Percentiles rank a stretch among this genome's conserved stretches.
These are phyloP conservation scores for Biston betularia DNA, from an alignment of 2,888 invertebrate genomes.

Conservation along the genomic window DNA sequence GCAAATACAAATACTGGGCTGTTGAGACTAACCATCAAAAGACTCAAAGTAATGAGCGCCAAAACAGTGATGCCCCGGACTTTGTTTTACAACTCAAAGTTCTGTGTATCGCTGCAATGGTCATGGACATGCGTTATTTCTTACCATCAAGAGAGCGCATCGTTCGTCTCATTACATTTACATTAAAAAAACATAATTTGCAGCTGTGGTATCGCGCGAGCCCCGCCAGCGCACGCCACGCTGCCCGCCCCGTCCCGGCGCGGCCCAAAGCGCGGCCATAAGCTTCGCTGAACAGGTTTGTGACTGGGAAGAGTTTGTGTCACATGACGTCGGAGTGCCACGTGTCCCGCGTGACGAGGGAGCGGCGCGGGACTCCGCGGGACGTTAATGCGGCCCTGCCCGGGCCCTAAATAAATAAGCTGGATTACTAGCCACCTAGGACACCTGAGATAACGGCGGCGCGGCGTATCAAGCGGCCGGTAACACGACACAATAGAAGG, in stretches of 20 bases:
- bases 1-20: no score
- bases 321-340: conserved; percentile 14
- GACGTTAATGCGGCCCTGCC: conserved; percentile 9
- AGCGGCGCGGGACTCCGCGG: neutral
- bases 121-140: no score
- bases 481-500: neutral
- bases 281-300: conserved; percentile 1
- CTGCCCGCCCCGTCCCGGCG: neutral
- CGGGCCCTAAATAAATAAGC: conserved; percentile 19
- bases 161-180: no score
- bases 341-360: conserved; percentile 19
- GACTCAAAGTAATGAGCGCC: no score
- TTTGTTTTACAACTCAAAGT: no score
- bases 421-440: conserved; percentile 21
- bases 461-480: neutral
- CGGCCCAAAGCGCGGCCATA: neutral
- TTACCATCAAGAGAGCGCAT: no score
- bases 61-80: no score
- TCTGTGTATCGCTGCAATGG: no score
- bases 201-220: no score
- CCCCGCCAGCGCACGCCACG: neutral
- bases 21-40: no score
- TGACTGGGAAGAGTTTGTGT: conserved; percentile 6
- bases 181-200: no score
- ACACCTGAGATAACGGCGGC: conserved; percentile 5